phyloP scores from a whole-genome alignment of 2,797 vertebrate genomes.

The Delichon dasypus region DNA sequence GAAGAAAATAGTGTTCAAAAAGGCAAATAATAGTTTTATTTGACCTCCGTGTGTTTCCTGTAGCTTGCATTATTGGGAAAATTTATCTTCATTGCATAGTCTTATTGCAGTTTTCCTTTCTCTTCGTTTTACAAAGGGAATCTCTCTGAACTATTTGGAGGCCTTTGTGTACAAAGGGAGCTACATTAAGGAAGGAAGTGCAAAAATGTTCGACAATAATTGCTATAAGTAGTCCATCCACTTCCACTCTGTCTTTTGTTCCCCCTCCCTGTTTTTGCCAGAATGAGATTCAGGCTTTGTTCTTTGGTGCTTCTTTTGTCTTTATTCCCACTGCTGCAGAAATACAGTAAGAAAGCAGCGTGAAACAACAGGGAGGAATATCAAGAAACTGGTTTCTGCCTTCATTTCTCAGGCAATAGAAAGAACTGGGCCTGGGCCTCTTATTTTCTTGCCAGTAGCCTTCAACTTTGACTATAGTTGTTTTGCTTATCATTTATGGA shows the following conservation, averaged over 20 bases:
- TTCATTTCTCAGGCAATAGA: neutral
- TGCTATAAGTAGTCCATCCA: conserved; percentile 21
- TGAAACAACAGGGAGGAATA: neutral
- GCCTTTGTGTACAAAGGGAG: conserved; percentile 10
- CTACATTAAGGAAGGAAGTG: conserved; percentile 49
- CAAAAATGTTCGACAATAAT: conserved; percentile 53
- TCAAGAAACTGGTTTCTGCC: neutral
- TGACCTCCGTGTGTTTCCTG: conserved; percentile 56
- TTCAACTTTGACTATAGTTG: neutral
- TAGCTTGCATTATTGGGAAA: conserved; percentile 54
- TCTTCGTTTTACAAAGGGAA: neutral
- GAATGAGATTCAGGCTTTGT: neutral
- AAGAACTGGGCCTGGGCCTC: neutral
- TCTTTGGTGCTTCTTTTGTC: neutral
- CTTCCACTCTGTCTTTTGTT: conserved; percentile 3
- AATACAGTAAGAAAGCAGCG: neutral
- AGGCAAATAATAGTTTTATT: conserved; percentile 67
- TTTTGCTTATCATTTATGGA: neutral
- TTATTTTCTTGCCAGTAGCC: neutral
- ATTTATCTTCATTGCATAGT: conserved; percentile 36
- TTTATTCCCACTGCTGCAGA: neutral
- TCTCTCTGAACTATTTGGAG: conserved; percentile 3
- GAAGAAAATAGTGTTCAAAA: conserved; percentile 67
- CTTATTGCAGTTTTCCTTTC: conserved; percentile 9
- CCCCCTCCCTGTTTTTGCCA: neutral